phyloP scores from a whole-genome alignment of 2,113 vertebrate species.

The Crotalus viridis region DNA sequence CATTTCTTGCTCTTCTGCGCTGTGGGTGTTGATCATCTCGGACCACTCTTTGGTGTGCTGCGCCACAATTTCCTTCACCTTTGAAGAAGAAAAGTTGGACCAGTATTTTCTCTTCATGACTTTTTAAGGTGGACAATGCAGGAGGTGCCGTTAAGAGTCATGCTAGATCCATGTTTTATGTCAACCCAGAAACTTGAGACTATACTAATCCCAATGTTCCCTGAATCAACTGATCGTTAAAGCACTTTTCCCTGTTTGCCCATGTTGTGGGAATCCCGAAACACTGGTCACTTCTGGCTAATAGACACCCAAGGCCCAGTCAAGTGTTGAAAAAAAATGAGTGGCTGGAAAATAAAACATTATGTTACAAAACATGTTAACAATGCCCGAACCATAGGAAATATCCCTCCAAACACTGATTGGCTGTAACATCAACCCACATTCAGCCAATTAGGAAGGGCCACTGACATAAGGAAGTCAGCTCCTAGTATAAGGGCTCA shows the following conservation, averaged over 20 bases:
- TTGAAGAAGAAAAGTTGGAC: slow-evolving; percentile 40
- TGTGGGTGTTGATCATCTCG: slow-evolving; percentile 89
- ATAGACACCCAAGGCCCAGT: background rate
- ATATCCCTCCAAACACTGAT: background rate
- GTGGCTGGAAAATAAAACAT: background rate
- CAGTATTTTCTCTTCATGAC: background rate
- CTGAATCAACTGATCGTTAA: background rate
- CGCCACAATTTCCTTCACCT: slow-evolving; percentile 93
- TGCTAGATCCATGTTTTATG: background rate
- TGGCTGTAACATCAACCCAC: background rate
- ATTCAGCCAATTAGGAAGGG: background rate
- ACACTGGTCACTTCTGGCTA: background rate
- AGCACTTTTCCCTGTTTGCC: background rate
- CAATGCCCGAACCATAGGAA: background rate
- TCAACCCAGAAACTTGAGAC: background rate
- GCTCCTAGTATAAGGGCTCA: background rate
- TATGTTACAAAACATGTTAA: background rate
- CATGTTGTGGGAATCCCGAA: background rate
- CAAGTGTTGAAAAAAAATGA: background rate
- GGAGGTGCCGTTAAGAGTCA: background rate
- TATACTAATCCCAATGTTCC: background rate
- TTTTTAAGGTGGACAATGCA: background rate
- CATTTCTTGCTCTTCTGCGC: slow-evolving; percentile 88
- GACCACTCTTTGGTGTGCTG: slow-evolving; percentile 99
- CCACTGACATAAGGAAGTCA: background rate